Conservation (phyloP, 2,888 invertebrate species). For the Cantharis nigra region DNA sequence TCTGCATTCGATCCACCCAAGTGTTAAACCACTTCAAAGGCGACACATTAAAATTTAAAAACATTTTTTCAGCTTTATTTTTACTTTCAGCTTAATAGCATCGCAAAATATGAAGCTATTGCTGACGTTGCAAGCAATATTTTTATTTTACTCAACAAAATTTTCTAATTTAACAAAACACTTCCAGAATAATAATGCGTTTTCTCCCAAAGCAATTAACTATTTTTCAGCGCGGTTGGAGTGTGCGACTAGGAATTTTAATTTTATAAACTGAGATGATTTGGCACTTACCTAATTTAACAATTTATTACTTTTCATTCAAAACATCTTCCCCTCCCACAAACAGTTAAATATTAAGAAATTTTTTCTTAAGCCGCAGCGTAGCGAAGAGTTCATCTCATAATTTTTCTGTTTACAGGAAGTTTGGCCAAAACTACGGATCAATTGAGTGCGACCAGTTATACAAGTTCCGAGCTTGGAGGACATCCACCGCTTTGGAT, state of each 20-base stretch:
- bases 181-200: neutral
- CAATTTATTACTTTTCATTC: neutral
- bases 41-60: neutral
- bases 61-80: neutral
- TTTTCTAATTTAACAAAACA: neutral
- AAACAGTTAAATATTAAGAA: too few species aligned
- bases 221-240: neutral
- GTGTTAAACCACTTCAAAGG: neutral
- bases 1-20: neutral
- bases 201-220: neutral
- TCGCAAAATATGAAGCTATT: neutral
- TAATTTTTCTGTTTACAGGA: conserved; percentile 61
- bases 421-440: conserved; percentile 73
- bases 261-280: neutral
- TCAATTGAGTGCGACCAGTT: conserved; percentile 63
- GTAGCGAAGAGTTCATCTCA: neutral
- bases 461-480: conserved; percentile 68
- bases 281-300: neutral
- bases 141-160: neutral
- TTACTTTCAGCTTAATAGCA: neutral
- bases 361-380: too few species aligned
- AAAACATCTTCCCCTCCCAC: neutral
- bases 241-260: neutral
- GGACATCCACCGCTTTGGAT: conserved; percentile 88
- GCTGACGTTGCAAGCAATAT: neutral